Evolutionary conservation across 2,797 vertebrate genomes (phyloP).

Genomic region (Percopsis omiscomaycus): DNA sequence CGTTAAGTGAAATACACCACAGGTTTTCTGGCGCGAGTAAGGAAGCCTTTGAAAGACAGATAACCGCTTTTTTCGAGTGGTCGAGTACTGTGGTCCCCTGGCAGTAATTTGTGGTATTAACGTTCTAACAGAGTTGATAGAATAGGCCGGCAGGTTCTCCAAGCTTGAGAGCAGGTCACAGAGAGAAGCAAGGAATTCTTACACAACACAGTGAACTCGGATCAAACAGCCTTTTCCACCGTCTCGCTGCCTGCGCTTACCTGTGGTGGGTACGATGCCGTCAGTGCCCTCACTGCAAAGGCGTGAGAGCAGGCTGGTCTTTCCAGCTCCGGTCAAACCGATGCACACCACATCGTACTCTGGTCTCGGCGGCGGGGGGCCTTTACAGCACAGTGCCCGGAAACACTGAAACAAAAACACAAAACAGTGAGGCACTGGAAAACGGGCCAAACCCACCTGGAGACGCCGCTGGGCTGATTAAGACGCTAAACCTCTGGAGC

Average conservation of each 20-base stretch:
- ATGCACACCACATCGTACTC: constrained; percentile 99
- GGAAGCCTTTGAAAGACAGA: constrained; percentile 25
- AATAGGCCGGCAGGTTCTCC: constrained; percentile 37
- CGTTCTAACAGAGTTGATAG: neutral
- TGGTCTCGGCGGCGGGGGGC: constrained; percentile 89
- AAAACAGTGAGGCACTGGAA: constrained; percentile 3
- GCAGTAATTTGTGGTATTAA: constrained; percentile 21
- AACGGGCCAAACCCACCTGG: neutral
- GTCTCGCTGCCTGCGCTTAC: constrained; percentile 62
- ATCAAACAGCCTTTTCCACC: neutral
- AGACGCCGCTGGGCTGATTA: neutral
- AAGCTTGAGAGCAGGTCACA: constrained; percentile 18
- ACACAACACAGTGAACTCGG: neutral
- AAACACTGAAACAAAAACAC: constrained; percentile 86
- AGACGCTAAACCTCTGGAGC: neutral
- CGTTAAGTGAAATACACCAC: constrained; percentile 38
- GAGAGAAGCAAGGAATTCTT: constrained; percentile 11
- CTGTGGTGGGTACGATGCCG: constrained; percentile 91
- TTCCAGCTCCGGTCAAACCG: constrained; percentile 94
- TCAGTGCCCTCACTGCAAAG: constrained; percentile 91
- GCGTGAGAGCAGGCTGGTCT: constrained; percentile 91
- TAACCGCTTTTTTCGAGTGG: constrained; percentile 22
- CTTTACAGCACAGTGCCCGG: constrained; percentile 97
- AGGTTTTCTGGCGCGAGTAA: constrained; percentile 31
- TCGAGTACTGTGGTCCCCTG: constrained; percentile 41